Percentiles rank a stretch among this genome's conserved stretches.
Evolutionary conservation across 1,140 invertebrate genomes (phyloP).

Genomic region (Drosophila grimshawi): DNA sequence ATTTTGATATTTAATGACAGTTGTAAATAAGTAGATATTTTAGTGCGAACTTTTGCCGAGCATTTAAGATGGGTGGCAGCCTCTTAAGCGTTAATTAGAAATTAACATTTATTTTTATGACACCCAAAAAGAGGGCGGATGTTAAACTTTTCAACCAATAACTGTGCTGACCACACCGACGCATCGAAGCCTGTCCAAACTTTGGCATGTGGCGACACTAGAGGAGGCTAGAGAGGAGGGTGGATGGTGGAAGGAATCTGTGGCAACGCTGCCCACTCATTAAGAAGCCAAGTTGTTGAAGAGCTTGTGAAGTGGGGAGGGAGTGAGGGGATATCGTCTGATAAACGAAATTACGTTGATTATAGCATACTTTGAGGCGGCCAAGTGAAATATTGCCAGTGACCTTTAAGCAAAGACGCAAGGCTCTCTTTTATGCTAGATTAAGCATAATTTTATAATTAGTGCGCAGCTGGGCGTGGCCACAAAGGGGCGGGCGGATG

Average conservation of each 20-base stretch:
- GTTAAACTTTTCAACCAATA: constrained; percentile 20
- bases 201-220: constrained; percentile 24
- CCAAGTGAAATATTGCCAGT: constrained; percentile 49
- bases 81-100: constrained; percentile 49
- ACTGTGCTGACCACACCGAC: constrained; percentile 20
- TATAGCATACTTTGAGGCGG: constrained; percentile 47
- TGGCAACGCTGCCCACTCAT: constrained; percentile 38
- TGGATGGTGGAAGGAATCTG: neutral
- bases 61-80: constrained; percentile 10
- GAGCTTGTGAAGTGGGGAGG: neutral
- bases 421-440: constrained; percentile 51
- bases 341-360: constrained; percentile 55
- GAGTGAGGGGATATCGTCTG: constrained; percentile 1
- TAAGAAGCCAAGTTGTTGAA: constrained; percentile 17
- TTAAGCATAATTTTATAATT: constrained; percentile 68
- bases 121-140: neutral
- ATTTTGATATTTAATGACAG: constrained; percentile 53
- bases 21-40: constrained; percentile 14
- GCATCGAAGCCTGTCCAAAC: constrained; percentile 26
- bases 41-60: constrained; percentile 31
- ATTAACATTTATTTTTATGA: constrained; percentile 60
- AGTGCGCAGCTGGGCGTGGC: constrained; percentile 39
- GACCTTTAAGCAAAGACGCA: constrained; percentile 25
- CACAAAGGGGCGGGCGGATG: neutral
- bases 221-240: neutral